Percentiles rank a stretch among this genome's conserved stretches.
phyloP scores from a whole-genome alignment of 2,113 vertebrate species.

The Tetrax tetrax region DNA sequence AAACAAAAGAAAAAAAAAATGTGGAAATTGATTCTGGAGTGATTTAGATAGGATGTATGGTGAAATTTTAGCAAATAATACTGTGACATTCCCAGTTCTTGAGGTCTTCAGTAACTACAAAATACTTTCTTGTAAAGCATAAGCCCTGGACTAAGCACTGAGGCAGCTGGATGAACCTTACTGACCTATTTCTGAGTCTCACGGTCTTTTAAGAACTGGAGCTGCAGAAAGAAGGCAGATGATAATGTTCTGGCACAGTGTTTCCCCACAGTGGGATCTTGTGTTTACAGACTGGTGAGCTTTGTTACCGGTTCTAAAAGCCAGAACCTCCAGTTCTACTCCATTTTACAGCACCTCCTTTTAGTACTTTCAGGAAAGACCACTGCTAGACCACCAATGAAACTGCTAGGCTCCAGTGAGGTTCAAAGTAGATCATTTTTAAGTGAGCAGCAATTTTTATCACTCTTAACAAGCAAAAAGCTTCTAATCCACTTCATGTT shows the following conservation, averaged over 20 bases:
- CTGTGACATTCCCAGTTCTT: neutral
- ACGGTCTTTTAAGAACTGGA: neutral
- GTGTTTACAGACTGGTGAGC: neutral
- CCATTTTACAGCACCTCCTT: neutral
- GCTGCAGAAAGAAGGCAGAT: neutral
- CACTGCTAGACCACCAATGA: neutral
- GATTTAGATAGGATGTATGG: neutral
- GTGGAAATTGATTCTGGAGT: neutral
- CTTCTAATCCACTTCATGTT: neutral
- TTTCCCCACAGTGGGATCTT: neutral
- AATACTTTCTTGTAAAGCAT: neutral
- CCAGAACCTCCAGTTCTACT: neutral
- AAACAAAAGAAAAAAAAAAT: neutral
- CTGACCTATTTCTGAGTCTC: neutral
- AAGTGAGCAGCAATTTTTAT: neutral
- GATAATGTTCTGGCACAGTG: neutral
- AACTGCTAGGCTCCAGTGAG: neutral
- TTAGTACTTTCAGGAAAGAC: neutral
- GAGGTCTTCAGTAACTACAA: neutral
- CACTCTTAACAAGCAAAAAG: neutral
- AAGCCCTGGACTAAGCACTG: neutral
- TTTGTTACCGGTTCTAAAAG: neutral
- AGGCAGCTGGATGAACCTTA: neutral
- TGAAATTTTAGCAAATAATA: neutral
- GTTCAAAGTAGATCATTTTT: neutral